A percentile compares a stretch with the other conserved stretches of the same genome.
Conservation (phyloP, 1,140 invertebrate genomes). For the Eumeta japonica region DNA sequence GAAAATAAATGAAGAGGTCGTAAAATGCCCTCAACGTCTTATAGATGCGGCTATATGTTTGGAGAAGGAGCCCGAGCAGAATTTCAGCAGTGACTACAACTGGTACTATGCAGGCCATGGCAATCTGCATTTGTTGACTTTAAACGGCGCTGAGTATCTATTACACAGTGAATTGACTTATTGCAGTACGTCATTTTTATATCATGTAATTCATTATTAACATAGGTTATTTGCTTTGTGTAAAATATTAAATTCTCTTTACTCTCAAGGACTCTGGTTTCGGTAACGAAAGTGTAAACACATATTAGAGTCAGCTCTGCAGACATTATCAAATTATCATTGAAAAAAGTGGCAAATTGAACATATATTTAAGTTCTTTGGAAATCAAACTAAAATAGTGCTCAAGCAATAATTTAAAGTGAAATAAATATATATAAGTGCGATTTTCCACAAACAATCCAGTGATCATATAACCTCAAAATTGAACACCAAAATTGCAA, state of each 20-base stretch:
- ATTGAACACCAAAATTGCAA: not conserved
- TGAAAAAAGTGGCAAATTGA: not conserved
- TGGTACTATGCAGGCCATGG: conserved; percentile 47
- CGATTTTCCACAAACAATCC: not conserved
- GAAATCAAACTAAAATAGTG: not conserved
- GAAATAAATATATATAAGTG: not conserved
- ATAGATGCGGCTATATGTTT: conserved; percentile 33
- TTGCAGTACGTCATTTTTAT: conserved; percentile 31
- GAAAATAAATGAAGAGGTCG: conserved; percentile 32
- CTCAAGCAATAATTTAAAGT: too few relatives aligned
- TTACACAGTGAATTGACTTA: conserved; percentile 33
- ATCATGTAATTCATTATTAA: conserved; percentile 2
- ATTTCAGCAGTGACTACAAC: conserved; percentile 34
- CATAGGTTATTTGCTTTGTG: not conserved
- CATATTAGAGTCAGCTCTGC: not conserved
- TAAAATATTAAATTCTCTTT: too few relatives aligned
- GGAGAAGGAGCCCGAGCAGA: conserved; percentile 33
- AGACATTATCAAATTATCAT: not conserved
- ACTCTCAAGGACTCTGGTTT: too few relatives aligned
- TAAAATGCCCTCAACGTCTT: conserved; percentile 30
- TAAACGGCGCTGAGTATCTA: conserved; percentile 30
- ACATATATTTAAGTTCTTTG: not conserved
- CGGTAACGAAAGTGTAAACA: not conserved
- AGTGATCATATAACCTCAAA: not conserved
- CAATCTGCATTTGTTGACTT: conserved; percentile 26